Percentiles rank a stretch among this genome's conserved stretches.
Evolutionary conservation across 2,888 invertebrate species (phyloP).

Genomic region (Siphonodentalium dalli): DNA sequence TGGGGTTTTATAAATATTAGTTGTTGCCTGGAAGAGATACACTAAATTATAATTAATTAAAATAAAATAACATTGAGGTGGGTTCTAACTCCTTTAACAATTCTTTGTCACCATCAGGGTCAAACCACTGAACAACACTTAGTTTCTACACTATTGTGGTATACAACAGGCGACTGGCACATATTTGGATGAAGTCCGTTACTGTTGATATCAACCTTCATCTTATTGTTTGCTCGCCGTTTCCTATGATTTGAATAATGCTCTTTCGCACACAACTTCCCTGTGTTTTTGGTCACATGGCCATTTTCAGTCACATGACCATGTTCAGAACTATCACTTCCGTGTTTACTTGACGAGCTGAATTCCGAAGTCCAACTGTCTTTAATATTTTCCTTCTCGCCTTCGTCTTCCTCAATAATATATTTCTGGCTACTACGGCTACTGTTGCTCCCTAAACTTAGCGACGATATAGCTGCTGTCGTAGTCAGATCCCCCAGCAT

Average conservation of each 20-base stretch:
- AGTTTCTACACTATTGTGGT: conserved; percentile 40
- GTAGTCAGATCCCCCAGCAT: conserved; percentile 37
- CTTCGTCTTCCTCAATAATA: conserved; percentile 38
- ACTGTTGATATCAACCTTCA: conserved; percentile 46
- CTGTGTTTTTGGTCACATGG: conserved; percentile 5
- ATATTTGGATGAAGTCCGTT: conserved; percentile 43
- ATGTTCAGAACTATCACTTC: conserved; percentile 8
- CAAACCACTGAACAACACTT: conserved; percentile 56
- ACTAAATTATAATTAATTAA: too few species aligned
- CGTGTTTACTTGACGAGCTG: conserved; percentile 17
- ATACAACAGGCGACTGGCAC: conserved; percentile 24
- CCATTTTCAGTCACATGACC: conserved; percentile 15
- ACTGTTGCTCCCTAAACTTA: conserved; percentile 36
- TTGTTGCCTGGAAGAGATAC: too few species aligned
- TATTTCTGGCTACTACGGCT: conserved; percentile 46
- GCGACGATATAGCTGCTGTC: conserved; percentile 38
- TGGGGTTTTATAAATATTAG: too few species aligned
- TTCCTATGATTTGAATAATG: conserved; percentile 24
- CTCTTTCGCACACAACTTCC: conserved; percentile 31
- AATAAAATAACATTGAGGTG: too few species aligned
- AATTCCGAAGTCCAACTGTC: conserved; percentile 38
- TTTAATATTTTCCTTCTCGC: conserved; percentile 29
- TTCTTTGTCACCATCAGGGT: too few species aligned
- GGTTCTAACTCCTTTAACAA: too few species aligned
- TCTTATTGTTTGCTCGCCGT: conserved; percentile 17